Conservation (phyloP, 1,140 invertebrate species). For the Pseudomyrmex cubaensis region DNA sequence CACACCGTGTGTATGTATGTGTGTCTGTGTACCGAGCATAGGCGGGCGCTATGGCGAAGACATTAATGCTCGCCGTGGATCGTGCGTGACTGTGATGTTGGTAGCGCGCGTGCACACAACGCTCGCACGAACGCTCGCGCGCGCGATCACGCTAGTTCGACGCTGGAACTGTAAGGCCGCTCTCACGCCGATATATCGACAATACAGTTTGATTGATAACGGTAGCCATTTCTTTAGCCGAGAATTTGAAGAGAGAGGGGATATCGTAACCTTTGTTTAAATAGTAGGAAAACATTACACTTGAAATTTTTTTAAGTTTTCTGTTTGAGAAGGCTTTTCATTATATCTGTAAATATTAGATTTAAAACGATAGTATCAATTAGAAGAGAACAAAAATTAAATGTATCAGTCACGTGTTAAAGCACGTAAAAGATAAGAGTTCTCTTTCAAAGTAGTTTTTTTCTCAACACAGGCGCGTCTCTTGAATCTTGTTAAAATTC, state of each 20-base stretch:
- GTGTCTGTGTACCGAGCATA: constrained; percentile 21
- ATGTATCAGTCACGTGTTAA: too few species aligned
- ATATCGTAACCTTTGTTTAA: too few species aligned
- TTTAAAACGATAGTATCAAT: too few species aligned
- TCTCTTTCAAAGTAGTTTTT: too few species aligned
- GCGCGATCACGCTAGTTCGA: constrained; percentile 14
- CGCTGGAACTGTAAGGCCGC: constrained; percentile 21
- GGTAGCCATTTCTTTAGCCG: background rate
- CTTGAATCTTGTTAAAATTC: too few species aligned
- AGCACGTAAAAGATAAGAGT: too few species aligned
- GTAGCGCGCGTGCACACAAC: constrained; percentile 42
- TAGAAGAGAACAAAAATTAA: too few species aligned
- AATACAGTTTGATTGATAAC: constrained; percentile 11
- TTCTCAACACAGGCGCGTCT: too few species aligned
- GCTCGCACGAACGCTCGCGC: constrained; percentile 25
- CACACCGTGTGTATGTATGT: constrained; percentile 13
- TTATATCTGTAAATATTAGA: too few species aligned
- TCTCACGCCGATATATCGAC: constrained; percentile 44
- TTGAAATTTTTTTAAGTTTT: too few species aligned
- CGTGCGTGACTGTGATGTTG: constrained; percentile 54
- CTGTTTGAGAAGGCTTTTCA: too few species aligned
- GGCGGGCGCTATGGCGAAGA: constrained; percentile 13
- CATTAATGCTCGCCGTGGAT: constrained; percentile 49
- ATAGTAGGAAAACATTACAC: too few species aligned
- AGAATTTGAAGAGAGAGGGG: background rate